These are phyloP conservation scores for Phylloscopus whistleri DNA, from an alignment of 2,113 vertebrate species.

Conservation along the genomic window DNA sequence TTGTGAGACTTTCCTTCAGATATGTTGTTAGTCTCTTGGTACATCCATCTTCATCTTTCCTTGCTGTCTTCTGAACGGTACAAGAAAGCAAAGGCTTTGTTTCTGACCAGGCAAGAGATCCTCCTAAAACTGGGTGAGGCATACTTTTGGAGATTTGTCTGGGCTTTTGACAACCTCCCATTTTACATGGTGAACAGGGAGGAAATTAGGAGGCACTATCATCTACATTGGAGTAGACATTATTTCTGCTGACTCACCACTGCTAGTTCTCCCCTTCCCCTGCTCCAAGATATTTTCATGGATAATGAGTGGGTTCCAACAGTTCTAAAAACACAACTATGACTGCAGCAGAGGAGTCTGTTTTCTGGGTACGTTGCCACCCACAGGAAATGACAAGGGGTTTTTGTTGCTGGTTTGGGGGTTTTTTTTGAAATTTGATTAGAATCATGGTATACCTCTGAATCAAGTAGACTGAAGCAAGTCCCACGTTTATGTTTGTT, in stretches of 20 bases:
- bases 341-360: background rate
- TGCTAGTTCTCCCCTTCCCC: background rate
- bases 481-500: background rate
- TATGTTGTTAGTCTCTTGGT: background rate
- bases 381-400: background rate
- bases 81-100: background rate
- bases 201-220: background rate
- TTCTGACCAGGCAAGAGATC: background rate
- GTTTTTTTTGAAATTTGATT: background rate
- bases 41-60: background rate
- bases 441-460: background rate
- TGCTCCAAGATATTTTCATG: conserved; percentile 3
- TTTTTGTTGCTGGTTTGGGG: background rate
- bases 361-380: background rate
- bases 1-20: background rate
- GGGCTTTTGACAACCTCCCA: background rate
- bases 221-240: background rate
- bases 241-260: background rate
- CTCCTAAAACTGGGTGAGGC: background rate
- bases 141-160: background rate
- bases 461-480: background rate
- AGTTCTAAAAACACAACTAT: conserved; percentile 1
- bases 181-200: background rate
- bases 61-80: background rate
- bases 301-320: background rate